Conservation (phyloP, 2,797 vertebrate species). For the Gymnoscopelus braueri region DNA sequence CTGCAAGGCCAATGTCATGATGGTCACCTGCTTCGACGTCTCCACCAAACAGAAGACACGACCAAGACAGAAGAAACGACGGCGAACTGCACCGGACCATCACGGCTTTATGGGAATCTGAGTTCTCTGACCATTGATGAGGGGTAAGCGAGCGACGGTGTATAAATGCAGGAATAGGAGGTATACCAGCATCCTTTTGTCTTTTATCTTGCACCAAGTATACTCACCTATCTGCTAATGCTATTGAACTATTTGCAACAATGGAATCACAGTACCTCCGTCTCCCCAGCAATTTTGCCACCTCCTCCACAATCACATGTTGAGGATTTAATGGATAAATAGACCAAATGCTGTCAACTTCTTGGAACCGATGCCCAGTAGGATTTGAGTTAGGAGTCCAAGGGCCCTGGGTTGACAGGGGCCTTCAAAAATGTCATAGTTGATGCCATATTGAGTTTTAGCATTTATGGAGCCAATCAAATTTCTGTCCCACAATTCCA, state of each 20-base stretch:
- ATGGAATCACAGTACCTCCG: background rate
- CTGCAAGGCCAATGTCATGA: constrained; percentile 93
- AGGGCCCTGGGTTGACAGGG: too few relatives aligned
- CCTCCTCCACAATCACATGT: background rate
- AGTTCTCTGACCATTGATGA: constrained; percentile 4
- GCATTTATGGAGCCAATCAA: too few relatives aligned
- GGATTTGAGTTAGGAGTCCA: too few relatives aligned
- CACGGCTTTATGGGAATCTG: constrained; percentile 39
- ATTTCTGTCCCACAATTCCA: too few relatives aligned
- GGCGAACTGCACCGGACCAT: constrained; percentile 29
- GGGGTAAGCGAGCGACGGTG: background rate
- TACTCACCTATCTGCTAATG: background rate
- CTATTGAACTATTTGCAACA: background rate
- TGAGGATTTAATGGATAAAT: constrained; percentile 7
- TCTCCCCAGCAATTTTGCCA: background rate
- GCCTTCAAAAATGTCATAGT: too few relatives aligned
- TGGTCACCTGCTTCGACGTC: constrained; percentile 92
- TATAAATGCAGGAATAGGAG: constrained; percentile 7
- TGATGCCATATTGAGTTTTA: too few relatives aligned
- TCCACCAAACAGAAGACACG: constrained; percentile 70
- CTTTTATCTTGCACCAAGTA: constrained; percentile 15
- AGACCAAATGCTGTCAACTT: background rate
- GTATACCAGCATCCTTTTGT: background rate
- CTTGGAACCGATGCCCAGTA: background rate
- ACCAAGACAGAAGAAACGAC: constrained; percentile 69